Evolutionary conservation across 2,113 vertebrate genomes (phyloP), one percentile per base, ranked within the genome.

Genomic region (Coptodon rendalli): DNA sequence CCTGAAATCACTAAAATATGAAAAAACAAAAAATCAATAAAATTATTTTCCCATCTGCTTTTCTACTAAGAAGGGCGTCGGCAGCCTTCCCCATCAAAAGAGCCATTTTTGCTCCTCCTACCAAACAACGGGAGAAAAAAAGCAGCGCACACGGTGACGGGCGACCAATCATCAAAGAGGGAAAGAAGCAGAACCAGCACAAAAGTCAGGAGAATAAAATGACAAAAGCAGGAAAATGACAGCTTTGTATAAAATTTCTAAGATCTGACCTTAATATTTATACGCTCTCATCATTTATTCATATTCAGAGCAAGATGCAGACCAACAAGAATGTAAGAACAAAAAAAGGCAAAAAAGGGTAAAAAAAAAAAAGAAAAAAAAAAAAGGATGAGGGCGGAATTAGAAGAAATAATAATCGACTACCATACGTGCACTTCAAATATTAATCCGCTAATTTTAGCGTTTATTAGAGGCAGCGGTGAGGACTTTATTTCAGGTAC

Each of bases 21-120:
- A 3, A 40, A 1, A 22, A 66, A 11, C 2, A 4, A 6, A 2
- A 0, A 27, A 71, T 7, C 2, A 40, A 68, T 5, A 68, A 66
- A 40, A 27, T 17, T 11, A 48, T 27, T 73, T 27, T 17, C 38
- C 38, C 7, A 27, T 24, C 13, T 27, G 24, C 5, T 73, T 45
- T 48, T 0, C 38, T 76, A 17, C 14, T 0, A 29, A 10, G 13
- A 7, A 0, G 22, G 14, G 59, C 1, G 6, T 63, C 2, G 2
- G 29, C 19, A 36, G 36, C 31, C 31, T 63, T 3, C 9, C 9
- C 9, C 10, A 34, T 19, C 9, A 34, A 34, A 61, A 61, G 29
- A 61, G 57, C 57, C 16, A 3, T 61, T 34, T 61, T 34, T 61
- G 29, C 59, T 61, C 0, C 9, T 34, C 29, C 59, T 63, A 63